Evolutionary conservation across 2,888 invertebrate species (phyloP).

Genomic region (Drosophila subquinaria): DNA sequence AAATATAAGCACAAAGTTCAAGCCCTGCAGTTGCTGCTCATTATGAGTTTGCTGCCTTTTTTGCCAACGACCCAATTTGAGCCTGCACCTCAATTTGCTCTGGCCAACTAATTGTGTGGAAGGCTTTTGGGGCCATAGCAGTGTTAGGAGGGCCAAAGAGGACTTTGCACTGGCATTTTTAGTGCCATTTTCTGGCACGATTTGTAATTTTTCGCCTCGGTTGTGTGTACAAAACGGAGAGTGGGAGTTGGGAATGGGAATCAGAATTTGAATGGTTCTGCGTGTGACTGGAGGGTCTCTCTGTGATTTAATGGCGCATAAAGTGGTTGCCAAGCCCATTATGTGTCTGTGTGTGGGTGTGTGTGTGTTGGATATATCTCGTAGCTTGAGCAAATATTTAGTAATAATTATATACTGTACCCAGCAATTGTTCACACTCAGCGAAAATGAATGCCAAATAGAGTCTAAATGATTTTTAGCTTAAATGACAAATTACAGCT

Average conservation of each 20-base stretch:
- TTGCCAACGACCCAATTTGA: slow-evolving; percentile 68
- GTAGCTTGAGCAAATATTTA: slow-evolving; percentile 54
- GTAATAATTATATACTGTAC: slow-evolving; percentile 50
- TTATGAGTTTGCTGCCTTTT: slow-evolving; percentile 32
- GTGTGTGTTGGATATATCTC: slow-evolving; percentile 27
- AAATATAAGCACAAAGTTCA: slow-evolving; percentile 31
- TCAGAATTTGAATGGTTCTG: slow-evolving; percentile 22
- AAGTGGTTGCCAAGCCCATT: slow-evolving; percentile 57
- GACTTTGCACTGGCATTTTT: slow-evolving; percentile 39
- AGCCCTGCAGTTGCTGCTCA: slow-evolving; percentile 34
- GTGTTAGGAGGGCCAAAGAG: slow-evolving; percentile 7
- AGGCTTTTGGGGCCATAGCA: slow-evolving; percentile 45
- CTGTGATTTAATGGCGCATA: slow-evolving; percentile 67
- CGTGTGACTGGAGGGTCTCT: slow-evolving; percentile 40
- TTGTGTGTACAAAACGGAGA: slow-evolving; percentile 15
- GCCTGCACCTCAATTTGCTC: slow-evolving; percentile 73
- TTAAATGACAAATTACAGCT: background rate
- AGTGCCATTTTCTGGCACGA: slow-evolving; percentile 56
- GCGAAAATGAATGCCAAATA: slow-evolving; percentile 19
- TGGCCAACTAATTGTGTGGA: slow-evolving; percentile 79
- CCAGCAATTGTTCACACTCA: slow-evolving; percentile 22
- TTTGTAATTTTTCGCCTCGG: slow-evolving; percentile 52
- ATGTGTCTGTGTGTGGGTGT: slow-evolving; percentile 20
- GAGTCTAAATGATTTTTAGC: background rate
- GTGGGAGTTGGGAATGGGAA: background rate